Conservation (phyloP, 92 coral and sea anemone species). For the Palythoa caribaeorum region DNA sequence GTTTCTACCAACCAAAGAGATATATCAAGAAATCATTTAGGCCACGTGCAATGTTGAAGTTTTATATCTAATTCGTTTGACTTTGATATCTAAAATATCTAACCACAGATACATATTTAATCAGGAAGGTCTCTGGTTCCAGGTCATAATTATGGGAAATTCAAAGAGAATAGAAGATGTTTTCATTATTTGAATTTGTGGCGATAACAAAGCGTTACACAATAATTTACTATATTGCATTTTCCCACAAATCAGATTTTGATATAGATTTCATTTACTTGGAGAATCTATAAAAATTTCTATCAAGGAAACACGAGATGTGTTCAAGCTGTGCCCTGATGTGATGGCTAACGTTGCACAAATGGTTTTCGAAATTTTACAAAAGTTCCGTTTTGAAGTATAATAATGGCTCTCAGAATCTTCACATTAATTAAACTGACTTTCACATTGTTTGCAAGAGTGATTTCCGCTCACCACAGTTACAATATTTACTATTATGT, state of each 20-base stretch:
- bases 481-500: too few relatives aligned
- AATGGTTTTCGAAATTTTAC: too few relatives aligned
- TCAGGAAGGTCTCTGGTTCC: slow-evolving; percentile 20
- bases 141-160: slow-evolving; percentile 1
- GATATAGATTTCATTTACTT: neutral
- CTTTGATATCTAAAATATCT: neutral
- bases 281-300: neutral
- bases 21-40: neutral
- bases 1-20: neutral
- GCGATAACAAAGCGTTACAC: neutral
- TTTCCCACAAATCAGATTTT: slow-evolving; percentile 15
- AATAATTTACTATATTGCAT: neutral
- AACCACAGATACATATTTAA: slow-evolving; percentile 41
- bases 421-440: too few relatives aligned
- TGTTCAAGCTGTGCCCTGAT: too few relatives aligned
- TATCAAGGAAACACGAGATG: too few relatives aligned
- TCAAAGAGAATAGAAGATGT: neutral
- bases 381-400: too few relatives aligned
- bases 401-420: neutral
- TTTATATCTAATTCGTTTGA: slow-evolving; percentile 6
- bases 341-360: too few relatives aligned
- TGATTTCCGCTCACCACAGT: too few relatives aligned
- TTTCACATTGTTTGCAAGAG: too few relatives aligned
- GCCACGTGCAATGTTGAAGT: slow-evolving; percentile 10
- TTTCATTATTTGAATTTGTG: slow-evolving; percentile 30